Percentiles rank a stretch among this genome's conserved stretches.
Conservation (phyloP, 2,797 vertebrate species). For the Notolepis coatsorum region DNA sequence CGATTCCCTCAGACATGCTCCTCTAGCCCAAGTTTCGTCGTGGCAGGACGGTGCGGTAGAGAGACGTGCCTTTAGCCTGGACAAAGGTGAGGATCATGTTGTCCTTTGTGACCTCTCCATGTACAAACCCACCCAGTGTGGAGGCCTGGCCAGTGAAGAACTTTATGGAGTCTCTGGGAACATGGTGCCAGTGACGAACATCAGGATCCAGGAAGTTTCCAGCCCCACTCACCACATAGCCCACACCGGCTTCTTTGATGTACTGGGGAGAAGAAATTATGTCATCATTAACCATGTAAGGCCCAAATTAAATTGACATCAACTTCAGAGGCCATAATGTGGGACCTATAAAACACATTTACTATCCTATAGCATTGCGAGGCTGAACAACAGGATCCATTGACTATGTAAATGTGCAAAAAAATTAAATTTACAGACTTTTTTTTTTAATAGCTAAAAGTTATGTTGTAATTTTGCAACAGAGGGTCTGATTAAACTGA, state of each 20-base stretch:
- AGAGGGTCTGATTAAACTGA: no score
- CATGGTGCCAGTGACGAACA: conserved; percentile 72
- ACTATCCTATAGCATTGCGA: no score
- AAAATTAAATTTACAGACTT: no score
- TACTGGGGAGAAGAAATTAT: conserved; percentile 69
- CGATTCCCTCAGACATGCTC: accelerated
- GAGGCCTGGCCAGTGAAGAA: conserved; percentile 86
- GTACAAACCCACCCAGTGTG: conserved; percentile 88
- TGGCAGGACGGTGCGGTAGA: conserved; percentile 85
- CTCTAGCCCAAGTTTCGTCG: conserved; percentile 59
- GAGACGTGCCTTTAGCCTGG: conserved; percentile 88
- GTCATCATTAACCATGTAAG: neutral
- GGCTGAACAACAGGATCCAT: no score
- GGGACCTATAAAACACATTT: neutral
- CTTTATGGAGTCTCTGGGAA: conserved; percentile 86
- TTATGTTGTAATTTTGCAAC: neutral
- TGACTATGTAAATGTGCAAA: no score
- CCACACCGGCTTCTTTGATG: conserved; percentile 83
- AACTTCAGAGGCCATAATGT: no score
- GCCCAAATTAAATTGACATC: no score
- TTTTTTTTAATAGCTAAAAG: no score
- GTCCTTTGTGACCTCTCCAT: conserved; percentile 82
- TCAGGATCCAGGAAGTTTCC: conserved; percentile 93
- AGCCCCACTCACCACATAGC: conserved; percentile 91
- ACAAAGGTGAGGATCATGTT: conserved; percentile 86